phyloP scores from a whole-genome alignment of 2,113 vertebrate species.

The Platichthys stellatus region DNA sequence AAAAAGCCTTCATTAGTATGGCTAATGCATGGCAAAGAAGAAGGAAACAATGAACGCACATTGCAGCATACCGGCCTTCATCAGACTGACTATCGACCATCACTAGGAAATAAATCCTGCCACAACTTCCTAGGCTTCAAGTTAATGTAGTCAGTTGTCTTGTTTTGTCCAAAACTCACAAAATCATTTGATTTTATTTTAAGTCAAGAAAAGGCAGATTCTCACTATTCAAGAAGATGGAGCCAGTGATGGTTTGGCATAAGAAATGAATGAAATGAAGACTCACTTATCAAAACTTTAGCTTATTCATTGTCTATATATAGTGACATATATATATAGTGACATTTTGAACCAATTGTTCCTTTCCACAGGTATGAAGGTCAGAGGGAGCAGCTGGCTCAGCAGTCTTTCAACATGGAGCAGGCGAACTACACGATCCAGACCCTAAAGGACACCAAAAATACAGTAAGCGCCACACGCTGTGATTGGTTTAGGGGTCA shows the following conservation, averaged over 20 bases:
- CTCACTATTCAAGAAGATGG: too few species aligned
- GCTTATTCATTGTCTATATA: neutral
- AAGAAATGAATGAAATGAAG: too few species aligned
- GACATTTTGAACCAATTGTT: neutral
- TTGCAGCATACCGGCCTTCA: too few species aligned
- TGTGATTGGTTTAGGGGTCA: neutral
- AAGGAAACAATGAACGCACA: neutral
- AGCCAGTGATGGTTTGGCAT: too few species aligned
- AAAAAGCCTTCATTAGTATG: too few species aligned
- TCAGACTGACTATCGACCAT: neutral
- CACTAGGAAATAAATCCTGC: too few species aligned
- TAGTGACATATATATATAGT: neutral
- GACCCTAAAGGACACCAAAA: constrained; percentile 96
- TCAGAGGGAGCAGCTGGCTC: constrained; percentile 94
- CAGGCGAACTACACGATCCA: constrained; percentile 99
- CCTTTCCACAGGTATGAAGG: constrained; percentile 90
- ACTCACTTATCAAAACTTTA: too few species aligned
- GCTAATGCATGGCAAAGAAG: too few species aligned
- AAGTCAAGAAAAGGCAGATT: too few species aligned
- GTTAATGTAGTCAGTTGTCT: neutral
- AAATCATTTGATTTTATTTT: too few species aligned
- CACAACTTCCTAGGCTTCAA: too few species aligned
- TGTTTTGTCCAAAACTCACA: too few species aligned
- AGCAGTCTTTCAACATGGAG: constrained; percentile 99
- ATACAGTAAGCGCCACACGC: constrained; percentile 85